These are phyloP conservation scores for Podarcis siculus DNA, from an alignment of 2,797 vertebrate genomes.

Conservation along the genomic window DNA sequence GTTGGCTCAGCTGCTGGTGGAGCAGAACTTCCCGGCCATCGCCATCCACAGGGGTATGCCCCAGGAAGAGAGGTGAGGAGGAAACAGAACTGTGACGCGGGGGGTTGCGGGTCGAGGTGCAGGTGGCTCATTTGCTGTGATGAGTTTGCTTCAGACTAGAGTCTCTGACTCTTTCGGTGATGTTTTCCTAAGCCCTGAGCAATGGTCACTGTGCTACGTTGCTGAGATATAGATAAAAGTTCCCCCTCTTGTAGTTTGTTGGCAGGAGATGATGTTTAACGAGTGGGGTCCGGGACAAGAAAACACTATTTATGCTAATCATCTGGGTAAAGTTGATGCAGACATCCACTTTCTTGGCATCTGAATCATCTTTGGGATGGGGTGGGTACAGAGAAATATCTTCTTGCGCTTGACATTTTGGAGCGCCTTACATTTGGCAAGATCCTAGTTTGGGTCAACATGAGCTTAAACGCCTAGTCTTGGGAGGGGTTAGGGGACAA, in stretches of 20 bases:
- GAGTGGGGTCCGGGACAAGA: neutral
- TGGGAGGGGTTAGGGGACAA: neutral
- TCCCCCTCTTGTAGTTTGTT: neutral
- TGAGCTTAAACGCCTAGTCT: neutral
- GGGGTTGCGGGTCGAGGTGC: neutral
- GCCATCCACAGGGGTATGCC: conserved; percentile 82
- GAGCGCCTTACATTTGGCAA: neutral
- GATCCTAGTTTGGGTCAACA: neutral
- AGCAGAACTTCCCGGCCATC: conserved; percentile 83
- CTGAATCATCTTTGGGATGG: neutral
- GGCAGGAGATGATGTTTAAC: neutral
- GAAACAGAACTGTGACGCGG: accelerated
- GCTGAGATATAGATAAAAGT: neutral
- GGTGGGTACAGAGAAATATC: neutral
- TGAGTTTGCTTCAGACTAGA: neutral
- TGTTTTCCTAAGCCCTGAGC: conserved; percentile 8
- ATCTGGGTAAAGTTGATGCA: neutral
- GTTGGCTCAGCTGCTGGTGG: conserved; percentile 81
- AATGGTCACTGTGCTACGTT: neutral
- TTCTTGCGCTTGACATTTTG: neutral
- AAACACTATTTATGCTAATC: neutral
- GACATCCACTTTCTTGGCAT: neutral
- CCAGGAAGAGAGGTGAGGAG: conserved; percentile 78
- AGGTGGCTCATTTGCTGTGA: neutral
- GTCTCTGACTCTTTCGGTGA: neutral